Evolutionary conservation across 2,113 vertebrate species (phyloP), one percentile per base, ranked within the genome.

Genomic region (Hippocampus zosterae): DNA sequence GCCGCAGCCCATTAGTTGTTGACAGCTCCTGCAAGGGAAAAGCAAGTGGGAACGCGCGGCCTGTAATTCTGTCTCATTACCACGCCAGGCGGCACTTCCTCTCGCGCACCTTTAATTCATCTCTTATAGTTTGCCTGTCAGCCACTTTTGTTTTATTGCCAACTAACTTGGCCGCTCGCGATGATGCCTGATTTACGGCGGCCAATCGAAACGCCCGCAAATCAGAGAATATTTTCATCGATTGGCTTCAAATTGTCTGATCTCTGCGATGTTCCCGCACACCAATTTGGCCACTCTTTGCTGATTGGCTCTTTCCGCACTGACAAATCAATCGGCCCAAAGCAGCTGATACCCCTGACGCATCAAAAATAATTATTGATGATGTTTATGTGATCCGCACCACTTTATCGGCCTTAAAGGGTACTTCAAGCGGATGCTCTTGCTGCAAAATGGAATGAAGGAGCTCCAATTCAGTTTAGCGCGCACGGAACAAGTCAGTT

Each of bases 191-290:
- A 98, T 97, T 97, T 95, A 97, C 93, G 89, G 93, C 84, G 57
- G 81, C 85, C 87, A 93, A 95, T 95, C 92, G 94, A 95, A 88
- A 46, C 78, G 78, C 90, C 92, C 93, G 94, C 96, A 97, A 97
- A 96, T 98, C 96, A 96, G 90, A 88, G 95, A 97, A 98, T 98
- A 98, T 98, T 96, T 95, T 92, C 93, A 99, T 99, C 95, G 97
- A 99, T 98, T 96, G 93, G 48, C 92, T 87, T 91, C 93, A 95
- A 96, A 97, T 97, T 95, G 96, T 96, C 95, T 95, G 95, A 97
- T 98, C 95, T 96, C 92, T 94, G 93, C 89, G 93, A 93, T 93
- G 94, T 95, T 95, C 95, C 94, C 92, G 93, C 94, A 87, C 93
- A 90, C 93, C 96, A 95, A 97, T 98, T 37, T 96, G 94, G 95